Base-by-base conservation (phyloP, 2,797 vertebrate species). In the Peromyscus melanophrys region DNA sequence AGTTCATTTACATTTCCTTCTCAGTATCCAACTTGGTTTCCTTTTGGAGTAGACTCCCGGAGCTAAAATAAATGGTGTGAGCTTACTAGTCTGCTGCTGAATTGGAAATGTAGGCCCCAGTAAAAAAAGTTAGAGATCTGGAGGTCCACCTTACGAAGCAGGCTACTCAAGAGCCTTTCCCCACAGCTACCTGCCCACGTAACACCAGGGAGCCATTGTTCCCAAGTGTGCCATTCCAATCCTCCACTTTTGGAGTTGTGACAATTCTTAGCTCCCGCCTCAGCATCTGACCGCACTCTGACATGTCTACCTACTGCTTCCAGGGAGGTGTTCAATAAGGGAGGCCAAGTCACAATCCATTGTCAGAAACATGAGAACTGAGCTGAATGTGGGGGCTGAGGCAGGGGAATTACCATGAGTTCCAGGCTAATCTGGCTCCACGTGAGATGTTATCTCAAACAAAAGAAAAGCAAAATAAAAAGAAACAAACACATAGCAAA, bases 51-150 rank as follows among this genome's bases (percentile, higher is more conserved):
- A 67, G 94, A 83, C 10, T 90, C 43, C 49, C 78, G 63, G 27
- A 69, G 78, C 88, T 77, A 91, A 95, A 92, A 31, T 80, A 81
- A 97, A 63, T 55, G 77, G 34, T 43, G 34, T 63, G 78, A 90
- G 59, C 73, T 81, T 80, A 80, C 40, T 65, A n/a, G 13, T 88
- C 55, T 90, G 84, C 37, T 84, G 65, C 21, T 93, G 95, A 92
- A 71, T 0, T 94, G 46, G 71, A 94, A 29, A 95, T 57, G 77
- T 37, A 87, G 85, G 55, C 14, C 65, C 67, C 1, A 84, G 16
- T 61, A 89, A 93, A 86, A 34, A 73, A 34, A 88, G 57, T 71
- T 71, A 55, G 63, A 86, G 86, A 93, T 76, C 61, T 57, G 69
- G 81, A 94, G 43, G 55, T 87, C 86, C 67, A 75, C 29, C 67